Evolutionary conservation across 2,888 invertebrate genomes (phyloP), one percentile per base, ranked within the genome.

Genomic region (Limnephilus lunatus): DNA sequence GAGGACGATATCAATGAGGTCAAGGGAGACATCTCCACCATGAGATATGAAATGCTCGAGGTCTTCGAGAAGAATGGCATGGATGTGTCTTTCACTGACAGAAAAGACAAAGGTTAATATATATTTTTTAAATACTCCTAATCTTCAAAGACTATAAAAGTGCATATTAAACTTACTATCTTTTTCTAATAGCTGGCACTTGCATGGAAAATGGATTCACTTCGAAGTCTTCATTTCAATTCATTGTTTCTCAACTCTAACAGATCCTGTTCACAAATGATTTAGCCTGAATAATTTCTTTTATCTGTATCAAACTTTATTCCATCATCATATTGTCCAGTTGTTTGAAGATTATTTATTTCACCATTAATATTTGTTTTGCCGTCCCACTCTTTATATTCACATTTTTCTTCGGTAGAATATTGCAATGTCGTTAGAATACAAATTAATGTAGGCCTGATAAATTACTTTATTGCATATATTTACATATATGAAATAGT

Each of bases 1-100:
- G 99, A 99, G 95, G 99, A 99, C 94, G 98, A 98, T 94, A 97
- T 99, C 93, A 99, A 99, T 94, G 99, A 99, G 95, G 97, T 99
- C 53, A 99, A 99, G 95, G 98, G 98, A 94, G 99, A 99, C 94
- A 98, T 99, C 83, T 98, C 99, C 0, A 97, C 99, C 0, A 97
- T 99, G 96, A 97, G 99, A 94, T 99, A 98, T 94, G 99, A 99
- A 95, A 96, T 99, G 94, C 96, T 99, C 1, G 99, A 99, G 94
- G 98, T 99, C 68, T 97, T 99, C 88, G 97, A 97, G 94, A 98
- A 97, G 95, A 99, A 98, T 94, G 99, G 99, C 83, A 97, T 98
- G 98, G 98, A 98, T 94, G 97, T 98, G 0, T 97, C 97, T 0
- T 97, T 97, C 83, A 97, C 97, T 31, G 97, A 97, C 93, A 97